These are phyloP conservation scores for Psylliodes chrysocephalus DNA, from an alignment of 2,888 invertebrate genomes.

Conservation along the genomic window DNA sequence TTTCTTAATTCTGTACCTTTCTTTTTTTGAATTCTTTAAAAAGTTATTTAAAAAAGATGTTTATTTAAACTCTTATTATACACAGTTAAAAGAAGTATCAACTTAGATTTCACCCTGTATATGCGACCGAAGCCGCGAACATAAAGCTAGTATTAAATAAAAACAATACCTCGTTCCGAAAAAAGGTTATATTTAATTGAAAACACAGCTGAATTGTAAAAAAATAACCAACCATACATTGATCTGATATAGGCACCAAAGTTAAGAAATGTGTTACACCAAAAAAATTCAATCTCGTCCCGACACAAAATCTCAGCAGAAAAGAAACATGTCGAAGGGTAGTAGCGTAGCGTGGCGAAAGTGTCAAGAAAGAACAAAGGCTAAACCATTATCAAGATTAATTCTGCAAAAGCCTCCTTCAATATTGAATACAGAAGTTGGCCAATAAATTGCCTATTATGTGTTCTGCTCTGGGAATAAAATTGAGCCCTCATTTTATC, in stretches of 20 bases:
- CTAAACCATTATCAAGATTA: conserved; percentile 32
- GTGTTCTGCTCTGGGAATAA: conserved; percentile 22
- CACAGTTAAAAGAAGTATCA: too few species aligned
- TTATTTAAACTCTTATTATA: too few species aligned
- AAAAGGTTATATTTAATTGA: too few species aligned
- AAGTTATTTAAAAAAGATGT: too few species aligned
- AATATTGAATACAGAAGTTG: conserved; percentile 31
- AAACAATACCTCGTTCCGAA: too few species aligned
- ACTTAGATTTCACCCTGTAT: too few species aligned
- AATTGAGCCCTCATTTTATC: conserved; percentile 22
- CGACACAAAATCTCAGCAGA: conserved; percentile 15
- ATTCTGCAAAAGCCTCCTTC: conserved; percentile 28
- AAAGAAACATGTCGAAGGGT: conserved; percentile 20
- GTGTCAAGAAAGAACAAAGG: conserved; percentile 32
- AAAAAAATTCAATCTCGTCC: conserved; percentile 17
- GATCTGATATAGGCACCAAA: conserved; percentile 7
- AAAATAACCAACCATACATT: conserved; percentile 7
- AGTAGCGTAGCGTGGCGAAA: conserved; percentile 16
- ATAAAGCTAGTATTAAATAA: too few species aligned
- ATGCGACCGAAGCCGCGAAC: too few species aligned
- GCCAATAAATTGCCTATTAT: conserved; percentile 33
- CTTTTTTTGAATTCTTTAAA: too few species aligned
- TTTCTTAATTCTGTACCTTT: too few species aligned
- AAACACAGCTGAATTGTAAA: too few species aligned
- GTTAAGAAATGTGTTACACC: conserved; percentile 15